Percentiles rank a stretch among this genome's conserved stretches.
phyloP scores from a whole-genome alignment of 64 coral and sea anemone genomes.

The Anthopleura sola region DNA sequence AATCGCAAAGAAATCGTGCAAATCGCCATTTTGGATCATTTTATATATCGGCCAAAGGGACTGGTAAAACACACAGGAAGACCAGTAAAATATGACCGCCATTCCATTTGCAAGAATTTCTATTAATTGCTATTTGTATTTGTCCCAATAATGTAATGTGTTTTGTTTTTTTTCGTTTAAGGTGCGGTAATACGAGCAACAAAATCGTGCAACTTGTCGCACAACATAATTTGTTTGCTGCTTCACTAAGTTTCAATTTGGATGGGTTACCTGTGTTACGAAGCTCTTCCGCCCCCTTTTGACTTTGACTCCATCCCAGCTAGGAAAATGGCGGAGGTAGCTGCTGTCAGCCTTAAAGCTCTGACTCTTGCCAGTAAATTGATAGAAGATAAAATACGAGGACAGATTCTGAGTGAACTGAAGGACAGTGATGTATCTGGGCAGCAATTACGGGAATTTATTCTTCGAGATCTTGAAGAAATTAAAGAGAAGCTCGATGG shows the following conservation, averaged over 20 bases:
- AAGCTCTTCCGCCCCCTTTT: neutral
- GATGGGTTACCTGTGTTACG: constrained; percentile 2
- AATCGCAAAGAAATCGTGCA: too few relatives aligned
- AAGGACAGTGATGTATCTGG: constrained; percentile 40
- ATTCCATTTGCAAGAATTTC: too few relatives aligned
- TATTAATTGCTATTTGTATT: too few relatives aligned
- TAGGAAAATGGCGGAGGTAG: constrained; percentile 8
- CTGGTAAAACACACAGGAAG: too few relatives aligned
- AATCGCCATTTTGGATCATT: too few relatives aligned
- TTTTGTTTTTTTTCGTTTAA: too few relatives aligned
- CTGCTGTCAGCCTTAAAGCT: neutral
- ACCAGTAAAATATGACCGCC: too few relatives aligned
- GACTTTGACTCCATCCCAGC: neutral
- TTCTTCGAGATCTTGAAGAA: constrained; percentile 43
- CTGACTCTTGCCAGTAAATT: constrained; percentile 5
- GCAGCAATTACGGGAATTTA: constrained; percentile 34
- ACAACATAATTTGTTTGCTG: too few relatives aligned
- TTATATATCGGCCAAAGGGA: too few relatives aligned
- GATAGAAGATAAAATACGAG: neutral
- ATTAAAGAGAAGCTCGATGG: constrained; percentile 40
- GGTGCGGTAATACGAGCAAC: too few relatives aligned
- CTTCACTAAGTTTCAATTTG: neutral
- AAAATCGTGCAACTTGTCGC: too few relatives aligned
- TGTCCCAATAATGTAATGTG: too few relatives aligned
- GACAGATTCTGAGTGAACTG: constrained; percentile 1